Base-by-base conservation (phyloP, 2,797 vertebrate species). In the Numenius phaeopus region DNA sequence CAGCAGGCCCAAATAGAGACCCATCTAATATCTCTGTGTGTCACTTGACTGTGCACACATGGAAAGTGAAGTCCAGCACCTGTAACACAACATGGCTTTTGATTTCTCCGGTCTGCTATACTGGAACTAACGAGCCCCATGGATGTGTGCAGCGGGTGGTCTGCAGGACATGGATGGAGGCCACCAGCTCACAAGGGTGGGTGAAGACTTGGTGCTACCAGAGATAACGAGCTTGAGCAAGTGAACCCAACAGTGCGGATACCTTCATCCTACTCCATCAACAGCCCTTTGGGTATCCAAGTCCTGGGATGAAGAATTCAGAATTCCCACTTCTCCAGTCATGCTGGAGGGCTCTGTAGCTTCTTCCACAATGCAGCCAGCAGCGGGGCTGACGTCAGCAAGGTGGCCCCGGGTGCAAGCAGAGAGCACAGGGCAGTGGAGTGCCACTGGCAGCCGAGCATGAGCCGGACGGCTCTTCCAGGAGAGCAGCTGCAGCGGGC, bases 361-460 rank as follows among this genome's bases (percentile, higher is more conserved):
- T 87, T 19, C 64, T 65, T 37, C 59, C 76, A 52, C 65, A 82
- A 30, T 0, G 0, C 4, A 34, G 39, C 26, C 47, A 37, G n/a
- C 52, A 39, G 61, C 0, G 0, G 47, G 52, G 32, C 24, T 0
- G 0, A 27, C 0, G 1, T 24, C 65, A 39, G 67, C 0, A 0
- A 34, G 55, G 30, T 20, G 64, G 13, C 11, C 64, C 3, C 0
- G 52, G 42, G 24, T 13, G 21, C 0, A 2, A 79, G 64, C 29
- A 49, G 54, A 11, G 72, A 49, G 67, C 58, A 2, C 0, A 1
- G 82, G 32, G 32, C 77, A 55, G 54, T 2, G 0, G 24, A 23
- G 71, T 17, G 76, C 39, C 59, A 40, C 54, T 3, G 3, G 26
- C 62, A 83, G 52, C 64, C 26, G 0, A 34, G 54, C 14, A 1